Conservation (phyloP, 1,140 invertebrate genomes). For the Drosophila lacertosa region DNA sequence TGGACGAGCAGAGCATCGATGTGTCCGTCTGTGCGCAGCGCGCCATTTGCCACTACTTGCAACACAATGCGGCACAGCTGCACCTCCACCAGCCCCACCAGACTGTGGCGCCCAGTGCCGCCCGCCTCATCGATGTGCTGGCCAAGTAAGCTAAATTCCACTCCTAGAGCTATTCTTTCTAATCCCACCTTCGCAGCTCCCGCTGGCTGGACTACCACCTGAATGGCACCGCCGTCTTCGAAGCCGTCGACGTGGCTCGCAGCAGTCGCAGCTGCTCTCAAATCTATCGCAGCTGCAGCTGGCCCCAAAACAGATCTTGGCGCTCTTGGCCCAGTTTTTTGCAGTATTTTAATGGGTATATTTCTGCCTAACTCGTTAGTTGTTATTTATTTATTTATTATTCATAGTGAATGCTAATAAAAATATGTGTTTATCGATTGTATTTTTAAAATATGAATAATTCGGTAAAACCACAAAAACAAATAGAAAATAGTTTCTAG, state of each 20-base stretch:
- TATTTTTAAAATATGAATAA: too few relatives aligned
- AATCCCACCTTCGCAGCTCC: slow-evolving; percentile 21
- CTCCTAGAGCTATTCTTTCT: not conserved
- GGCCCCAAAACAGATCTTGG: slow-evolving; percentile 25
- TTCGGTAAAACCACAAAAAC: too few relatives aligned
- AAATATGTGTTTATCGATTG: not conserved
- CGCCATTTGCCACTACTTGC: slow-evolving; percentile 65
- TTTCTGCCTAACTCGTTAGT: not conserved
- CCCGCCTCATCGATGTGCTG: slow-evolving; percentile 52
- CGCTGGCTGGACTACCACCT: slow-evolving; percentile 45
- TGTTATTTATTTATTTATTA: slow-evolving; percentile 41
- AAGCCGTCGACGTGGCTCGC: slow-evolving; percentile 52
- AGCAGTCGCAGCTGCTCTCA: slow-evolving; percentile 35
- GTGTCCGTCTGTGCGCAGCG: slow-evolving; percentile 61
- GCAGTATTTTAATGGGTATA: slow-evolving; percentile 40
- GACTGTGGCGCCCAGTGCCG: not conserved
- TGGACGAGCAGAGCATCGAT: slow-evolving; percentile 68
- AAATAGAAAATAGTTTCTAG: too few relatives aligned
- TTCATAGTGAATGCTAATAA: not conserved
- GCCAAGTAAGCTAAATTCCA: slow-evolving; percentile 49
- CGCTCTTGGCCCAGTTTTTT: slow-evolving; percentile 33
- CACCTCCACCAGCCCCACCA: not conserved
- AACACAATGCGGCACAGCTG: slow-evolving; percentile 37
- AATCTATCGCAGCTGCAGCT: slow-evolving; percentile 51
- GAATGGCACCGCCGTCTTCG: slow-evolving; percentile 57